Evolutionary conservation across 2,888 invertebrate genomes (phyloP).

Genomic region (Ametastegia equiseti): DNA sequence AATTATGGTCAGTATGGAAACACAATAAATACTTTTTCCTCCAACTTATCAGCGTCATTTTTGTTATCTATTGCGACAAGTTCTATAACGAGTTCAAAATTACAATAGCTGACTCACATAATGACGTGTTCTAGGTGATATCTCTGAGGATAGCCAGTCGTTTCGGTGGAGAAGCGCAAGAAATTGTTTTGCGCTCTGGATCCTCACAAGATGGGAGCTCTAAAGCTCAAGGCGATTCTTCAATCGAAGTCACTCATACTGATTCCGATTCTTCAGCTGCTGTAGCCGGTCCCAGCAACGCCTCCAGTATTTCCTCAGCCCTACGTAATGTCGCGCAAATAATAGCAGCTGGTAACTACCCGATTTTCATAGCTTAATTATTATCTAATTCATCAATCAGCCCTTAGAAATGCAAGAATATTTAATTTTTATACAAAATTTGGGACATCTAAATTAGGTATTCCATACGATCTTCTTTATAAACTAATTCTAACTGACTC

Average conservation of each 20-base stretch:
- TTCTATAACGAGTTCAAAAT: neutral
- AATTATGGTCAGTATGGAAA: neutral
- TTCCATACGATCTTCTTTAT: too few relatives aligned
- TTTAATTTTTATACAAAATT: neutral
- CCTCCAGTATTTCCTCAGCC: slow-evolving; percentile 69
- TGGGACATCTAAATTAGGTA: too few relatives aligned
- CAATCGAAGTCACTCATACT: slow-evolving; percentile 60
- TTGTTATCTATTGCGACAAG: neutral
- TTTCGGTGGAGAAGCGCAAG: slow-evolving; percentile 84
- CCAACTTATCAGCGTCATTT: neutral
- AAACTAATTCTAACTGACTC: neutral
- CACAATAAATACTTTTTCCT: neutral
- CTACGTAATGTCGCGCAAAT: slow-evolving; percentile 73
- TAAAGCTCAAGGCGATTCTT: slow-evolving; percentile 69
- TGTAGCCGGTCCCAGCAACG: slow-evolving; percentile 72
- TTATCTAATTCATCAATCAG: neutral
- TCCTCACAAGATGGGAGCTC: slow-evolving; percentile 73
- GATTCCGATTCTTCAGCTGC: slow-evolving; percentile 67
- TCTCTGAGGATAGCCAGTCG: slow-evolving; percentile 82
- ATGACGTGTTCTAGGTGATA: slow-evolving; percentile 76
- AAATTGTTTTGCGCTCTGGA: slow-evolving; percentile 82
- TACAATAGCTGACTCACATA: neutral
- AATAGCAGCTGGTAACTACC: slow-evolving; percentile 70
- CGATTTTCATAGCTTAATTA: neutral
- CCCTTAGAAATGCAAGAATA: neutral